These are phyloP conservation scores for Pyrrhia umbra DNA, from an alignment of 2,888 invertebrate genomes.

Conservation along the genomic window DNA sequence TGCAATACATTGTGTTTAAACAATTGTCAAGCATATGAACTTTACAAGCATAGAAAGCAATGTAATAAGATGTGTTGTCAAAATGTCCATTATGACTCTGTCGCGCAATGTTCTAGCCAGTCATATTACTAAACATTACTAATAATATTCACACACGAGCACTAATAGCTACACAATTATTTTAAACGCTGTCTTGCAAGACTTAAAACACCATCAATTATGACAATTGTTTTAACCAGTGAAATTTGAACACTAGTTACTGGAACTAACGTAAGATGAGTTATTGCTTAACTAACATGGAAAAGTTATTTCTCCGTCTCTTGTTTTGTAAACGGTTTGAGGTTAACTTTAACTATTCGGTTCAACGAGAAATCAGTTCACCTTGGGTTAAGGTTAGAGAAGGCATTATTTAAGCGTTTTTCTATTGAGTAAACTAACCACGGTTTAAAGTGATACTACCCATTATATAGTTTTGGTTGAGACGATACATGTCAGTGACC, in stretches of 20 bases:
- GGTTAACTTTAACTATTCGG: neutral
- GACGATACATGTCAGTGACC: too few species aligned
- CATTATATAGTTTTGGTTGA: too few species aligned
- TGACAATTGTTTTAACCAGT: constrained; percentile 14
- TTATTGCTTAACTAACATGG: constrained; percentile 5
- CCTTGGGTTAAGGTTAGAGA: constrained; percentile 16
- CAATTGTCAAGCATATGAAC: neutral
- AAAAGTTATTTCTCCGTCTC: too few species aligned
- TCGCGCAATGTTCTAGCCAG: neutral
- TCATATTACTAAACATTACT: neutral
- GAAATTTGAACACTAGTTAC: neutral
- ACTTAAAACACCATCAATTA: constrained; percentile 8
- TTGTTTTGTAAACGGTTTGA: constrained; percentile 5
- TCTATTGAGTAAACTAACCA: neutral
- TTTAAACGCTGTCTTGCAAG: constrained; percentile 7
- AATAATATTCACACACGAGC: neutral
- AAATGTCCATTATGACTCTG: too few species aligned
- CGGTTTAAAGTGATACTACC: too few species aligned
- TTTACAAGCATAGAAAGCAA: neutral
- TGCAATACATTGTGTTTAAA: too few species aligned
- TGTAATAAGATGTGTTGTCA: neutral
- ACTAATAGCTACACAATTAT: constrained; percentile 1
- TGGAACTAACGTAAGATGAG: neutral
- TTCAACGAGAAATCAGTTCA: constrained; percentile 26
- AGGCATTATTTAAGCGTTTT: constrained; percentile 6